phyloP scores from a whole-genome alignment of 2,797 vertebrate genomes.

The Trichosurus vulpecula region DNA sequence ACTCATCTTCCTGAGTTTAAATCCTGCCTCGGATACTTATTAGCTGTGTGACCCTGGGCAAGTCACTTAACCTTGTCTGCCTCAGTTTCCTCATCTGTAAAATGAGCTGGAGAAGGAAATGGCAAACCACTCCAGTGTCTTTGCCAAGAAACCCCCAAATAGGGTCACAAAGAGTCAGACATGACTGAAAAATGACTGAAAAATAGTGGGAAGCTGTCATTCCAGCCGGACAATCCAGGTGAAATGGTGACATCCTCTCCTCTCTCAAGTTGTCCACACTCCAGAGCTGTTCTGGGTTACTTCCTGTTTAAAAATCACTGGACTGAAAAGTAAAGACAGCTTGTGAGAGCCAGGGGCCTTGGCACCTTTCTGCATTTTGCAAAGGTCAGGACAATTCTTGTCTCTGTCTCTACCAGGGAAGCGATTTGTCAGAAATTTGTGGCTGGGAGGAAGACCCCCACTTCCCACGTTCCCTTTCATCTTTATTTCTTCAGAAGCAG shows the following conservation, averaged over 20 bases:
- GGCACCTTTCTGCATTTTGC: slow-evolving; percentile 35
- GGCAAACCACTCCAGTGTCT: neutral
- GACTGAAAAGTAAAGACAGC: slow-evolving; percentile 54
- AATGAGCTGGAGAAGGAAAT: neutral
- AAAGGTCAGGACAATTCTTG: slow-evolving; percentile 67
- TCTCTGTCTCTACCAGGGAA: slow-evolving; percentile 30
- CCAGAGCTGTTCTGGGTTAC: neutral
- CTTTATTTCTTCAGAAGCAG: neutral
- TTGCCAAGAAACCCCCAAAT: neutral
- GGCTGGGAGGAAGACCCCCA: neutral
- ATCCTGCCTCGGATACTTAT: no score
- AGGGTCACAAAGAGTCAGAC: neutral
- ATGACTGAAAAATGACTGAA: neutral
- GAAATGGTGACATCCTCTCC: neutral
- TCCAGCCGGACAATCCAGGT: neutral
- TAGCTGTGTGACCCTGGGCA: no score
- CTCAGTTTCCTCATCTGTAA: neutral
- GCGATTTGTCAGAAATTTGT: slow-evolving; percentile 31
- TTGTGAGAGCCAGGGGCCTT: slow-evolving; percentile 63
- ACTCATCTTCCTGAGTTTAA: no score
- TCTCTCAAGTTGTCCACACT: slow-evolving; percentile 21
- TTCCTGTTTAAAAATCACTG: slow-evolving; percentile 54
- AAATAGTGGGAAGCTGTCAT: neutral
- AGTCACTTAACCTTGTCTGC: no score
- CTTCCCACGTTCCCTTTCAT: slow-evolving; percentile 11